Evolutionary conservation across 2,113 vertebrate species (phyloP).

Genomic region (Sinocyclocheilus maitianheensis): DNA sequence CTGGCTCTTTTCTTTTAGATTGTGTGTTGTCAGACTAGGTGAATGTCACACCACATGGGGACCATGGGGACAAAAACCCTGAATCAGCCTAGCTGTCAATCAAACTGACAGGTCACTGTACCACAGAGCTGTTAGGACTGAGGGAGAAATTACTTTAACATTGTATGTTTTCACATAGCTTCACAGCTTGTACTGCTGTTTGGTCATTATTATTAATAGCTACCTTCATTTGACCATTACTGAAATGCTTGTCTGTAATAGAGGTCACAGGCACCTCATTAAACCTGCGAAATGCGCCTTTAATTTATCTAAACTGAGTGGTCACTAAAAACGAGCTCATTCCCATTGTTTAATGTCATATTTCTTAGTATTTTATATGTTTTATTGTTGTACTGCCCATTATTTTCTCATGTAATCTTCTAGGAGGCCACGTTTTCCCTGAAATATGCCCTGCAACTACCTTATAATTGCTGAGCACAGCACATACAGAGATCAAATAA

Average conservation of each 20-base stretch:
- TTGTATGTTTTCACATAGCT: not conserved
- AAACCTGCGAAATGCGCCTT: not conserved
- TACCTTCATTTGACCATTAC: not conserved
- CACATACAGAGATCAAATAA: not conserved
- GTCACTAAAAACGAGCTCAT: too few relatives aligned
- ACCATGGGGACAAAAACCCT: constrained; percentile 4
- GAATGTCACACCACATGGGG: constrained; percentile 5
- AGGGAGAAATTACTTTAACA: not conserved
- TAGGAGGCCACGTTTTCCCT: not conserved
- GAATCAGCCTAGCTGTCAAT: constrained; percentile 15
- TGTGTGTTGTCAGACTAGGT: not conserved
- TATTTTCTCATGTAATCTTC: not conserved
- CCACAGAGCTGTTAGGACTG: not conserved
- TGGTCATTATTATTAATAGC: too few relatives aligned
- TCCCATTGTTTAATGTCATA: not conserved
- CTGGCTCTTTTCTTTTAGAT: not conserved
- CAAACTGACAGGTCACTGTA: constrained; percentile 18
- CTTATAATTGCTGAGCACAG: constrained; percentile 1
- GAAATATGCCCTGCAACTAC: not conserved
- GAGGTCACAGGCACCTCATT: not conserved
- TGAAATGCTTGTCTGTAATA: not conserved
- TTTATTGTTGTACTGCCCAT: not conserved
- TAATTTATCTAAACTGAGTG: too few relatives aligned
- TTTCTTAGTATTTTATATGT: not conserved
- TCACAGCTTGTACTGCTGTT: too few relatives aligned